phyloP scores from a whole-genome alignment of 2,888 invertebrate genomes.

The Junonia oenone region DNA sequence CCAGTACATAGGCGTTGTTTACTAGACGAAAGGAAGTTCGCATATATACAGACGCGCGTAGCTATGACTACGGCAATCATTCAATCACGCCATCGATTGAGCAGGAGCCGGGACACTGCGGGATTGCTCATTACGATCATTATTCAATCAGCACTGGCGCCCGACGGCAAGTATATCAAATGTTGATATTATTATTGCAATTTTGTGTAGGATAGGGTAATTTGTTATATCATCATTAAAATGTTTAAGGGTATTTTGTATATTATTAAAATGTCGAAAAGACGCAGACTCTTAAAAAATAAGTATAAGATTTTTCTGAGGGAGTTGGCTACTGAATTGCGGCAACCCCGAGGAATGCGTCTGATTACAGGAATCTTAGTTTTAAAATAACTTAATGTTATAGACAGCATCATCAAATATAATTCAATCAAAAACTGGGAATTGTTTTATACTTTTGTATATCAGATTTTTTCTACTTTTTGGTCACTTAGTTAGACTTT shows the following conservation, averaged over 20 bases:
- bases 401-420: too few relatives aligned
- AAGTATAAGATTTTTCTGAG: too few relatives aligned
- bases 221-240: background rate
- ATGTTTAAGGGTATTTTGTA: background rate
- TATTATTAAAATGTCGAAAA: too few relatives aligned
- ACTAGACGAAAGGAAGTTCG: constrained; percentile 23
- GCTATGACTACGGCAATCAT: constrained; percentile 56
- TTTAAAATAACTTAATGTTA: too few relatives aligned
- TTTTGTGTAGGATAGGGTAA: constrained; percentile 14
- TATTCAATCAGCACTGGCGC: constrained; percentile 64
- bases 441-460: too few relatives aligned
- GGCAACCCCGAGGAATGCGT: too few relatives aligned
- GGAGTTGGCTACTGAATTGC: too few relatives aligned
- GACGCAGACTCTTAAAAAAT: too few relatives aligned
- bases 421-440: too few relatives aligned
- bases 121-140: constrained; percentile 66
- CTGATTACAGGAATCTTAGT: too few relatives aligned
- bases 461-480: too few relatives aligned
- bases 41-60: constrained; percentile 35
- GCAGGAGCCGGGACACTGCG: constrained; percentile 40
- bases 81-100: constrained; percentile 57
- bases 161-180: constrained; percentile 38
- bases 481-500: too few relatives aligned
- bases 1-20: constrained; percentile 12
- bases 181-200: constrained; percentile 26